Evolutionary conservation across 1,140 invertebrate species (phyloP).

Genomic region (Euschistus heros): DNA sequence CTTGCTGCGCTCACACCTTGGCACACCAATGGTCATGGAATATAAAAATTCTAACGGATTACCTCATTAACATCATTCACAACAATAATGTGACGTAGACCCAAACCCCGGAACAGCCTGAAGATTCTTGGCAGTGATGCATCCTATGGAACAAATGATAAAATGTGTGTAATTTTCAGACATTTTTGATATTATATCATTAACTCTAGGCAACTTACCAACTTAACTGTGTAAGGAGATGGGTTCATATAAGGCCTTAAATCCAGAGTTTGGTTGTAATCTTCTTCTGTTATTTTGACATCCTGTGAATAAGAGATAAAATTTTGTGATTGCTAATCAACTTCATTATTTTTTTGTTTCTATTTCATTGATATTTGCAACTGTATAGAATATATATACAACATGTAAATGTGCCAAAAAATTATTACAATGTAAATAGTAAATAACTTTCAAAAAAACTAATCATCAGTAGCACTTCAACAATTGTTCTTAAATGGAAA

Average conservation of each 20-base stretch:
- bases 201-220: slow-evolving; percentile 41
- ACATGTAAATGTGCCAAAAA: too few relatives aligned
- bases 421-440: too few relatives aligned
- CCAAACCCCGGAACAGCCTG: slow-evolving; percentile 81
- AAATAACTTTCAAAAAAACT: too few relatives aligned
- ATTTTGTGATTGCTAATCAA: background rate
- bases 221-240: slow-evolving; percentile 71
- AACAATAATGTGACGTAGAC: slow-evolving; percentile 84
- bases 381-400: too few relatives aligned
- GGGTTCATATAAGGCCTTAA: slow-evolving; percentile 88
- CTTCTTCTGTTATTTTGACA: slow-evolving; percentile 50
- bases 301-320: slow-evolving; percentile 26
- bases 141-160: slow-evolving; percentile 39
- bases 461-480: too few relatives aligned
- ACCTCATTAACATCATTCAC: slow-evolving; percentile 86
- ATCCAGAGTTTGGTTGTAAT: slow-evolving; percentile 64
- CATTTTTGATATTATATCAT: too few relatives aligned
- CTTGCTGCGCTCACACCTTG: too few relatives aligned
- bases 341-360: background rate
- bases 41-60: too few relatives aligned
- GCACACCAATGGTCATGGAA: too few relatives aligned
- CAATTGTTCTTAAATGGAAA: too few relatives aligned
- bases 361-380: too few relatives aligned
- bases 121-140: slow-evolving; percentile 86
- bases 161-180: too few relatives aligned